Evolutionary conservation across 1,140 invertebrate genomes (phyloP), one percentile per base, ranked within the genome.

Genomic region (Caenorhabditis briggsae): DNA sequence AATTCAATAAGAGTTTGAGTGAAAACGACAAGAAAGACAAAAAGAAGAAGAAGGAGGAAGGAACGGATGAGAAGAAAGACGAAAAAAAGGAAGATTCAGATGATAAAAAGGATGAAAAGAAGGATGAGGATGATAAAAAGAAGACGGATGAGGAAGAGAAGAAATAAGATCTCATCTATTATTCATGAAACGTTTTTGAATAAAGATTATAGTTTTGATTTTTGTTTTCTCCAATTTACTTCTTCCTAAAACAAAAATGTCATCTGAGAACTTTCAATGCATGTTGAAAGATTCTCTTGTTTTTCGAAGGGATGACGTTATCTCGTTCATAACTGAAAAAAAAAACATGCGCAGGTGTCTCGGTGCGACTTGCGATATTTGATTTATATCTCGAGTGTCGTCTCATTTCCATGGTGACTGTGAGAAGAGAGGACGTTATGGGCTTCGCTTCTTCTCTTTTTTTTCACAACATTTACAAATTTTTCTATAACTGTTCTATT

Each of bases 1-100:
- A 78, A 50, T 78, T 78, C 70, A 50, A 78, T 78, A 78, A 78
- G n/a, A 78, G 46, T 78, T 78, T 78, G 46, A 78, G 70, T 78
- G 70, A 78, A 23, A 50, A 78, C 23, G 70, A 50, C 3, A 50
- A 78, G n/a, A 78, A 50, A n/a, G 33, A 50, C 8, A 78, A 78
- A 50, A 78, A 78, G 46, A 78, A 78, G 20, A 78, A 78, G 25
- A 78, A 78, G 18, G 65, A 70, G 2, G 65, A 70, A 18, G 61
- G 11, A 18, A 65, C 25, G 16, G 70, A 78, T 50, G 70, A 46
- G 2, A 46, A 70, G 18, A 70, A 70, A 0, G 41, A 70, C 46
- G 64, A 78, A 14, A 50, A 20, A 8, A 78, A 78, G 12, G 46
- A 50, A 33, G 64, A 70, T 70, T 16, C 11, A 18, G 64, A 70